phyloP scores from a whole-genome alignment of 2,113 vertebrate genomes.

The Cygnus atratus region DNA sequence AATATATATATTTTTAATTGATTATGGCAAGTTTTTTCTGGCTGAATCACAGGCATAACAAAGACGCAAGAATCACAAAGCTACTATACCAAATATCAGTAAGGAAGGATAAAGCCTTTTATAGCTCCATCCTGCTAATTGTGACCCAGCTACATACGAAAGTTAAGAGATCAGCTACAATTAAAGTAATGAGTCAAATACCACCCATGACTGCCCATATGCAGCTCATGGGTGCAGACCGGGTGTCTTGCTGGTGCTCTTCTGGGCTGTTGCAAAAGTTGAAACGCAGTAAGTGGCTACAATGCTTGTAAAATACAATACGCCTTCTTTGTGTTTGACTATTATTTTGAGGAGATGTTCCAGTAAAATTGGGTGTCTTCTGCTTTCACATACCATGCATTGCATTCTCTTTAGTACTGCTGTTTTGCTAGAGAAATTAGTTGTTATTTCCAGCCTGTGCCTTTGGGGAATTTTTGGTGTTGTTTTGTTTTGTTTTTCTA shows the following conservation, averaged over 20 bases:
- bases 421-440: background rate
- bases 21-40: background rate
- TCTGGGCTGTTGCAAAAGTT: background rate
- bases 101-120: background rate
- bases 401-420: background rate
- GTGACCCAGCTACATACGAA: background rate
- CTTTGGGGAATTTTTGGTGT: background rate
- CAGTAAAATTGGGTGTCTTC: background rate
- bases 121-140: background rate
- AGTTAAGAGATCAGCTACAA: background rate
- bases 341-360: background rate
- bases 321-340: background rate
- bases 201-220: rapidly evolving
- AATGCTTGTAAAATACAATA: rapidly evolving
- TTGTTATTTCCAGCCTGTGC: background rate
- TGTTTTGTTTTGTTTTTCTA: background rate
- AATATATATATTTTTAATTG: background rate
- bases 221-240: background rate
- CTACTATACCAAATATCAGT: background rate
- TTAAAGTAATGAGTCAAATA: background rate
- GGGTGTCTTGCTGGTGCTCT: background rate
- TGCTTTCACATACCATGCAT: rapidly evolving
- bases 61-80: background rate
- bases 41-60: background rate
- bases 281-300: background rate